Evolutionary conservation across 37 sponge, comb jelly and placozoan species (phyloP).

Genomic region (Beroe forskalii): DNA sequence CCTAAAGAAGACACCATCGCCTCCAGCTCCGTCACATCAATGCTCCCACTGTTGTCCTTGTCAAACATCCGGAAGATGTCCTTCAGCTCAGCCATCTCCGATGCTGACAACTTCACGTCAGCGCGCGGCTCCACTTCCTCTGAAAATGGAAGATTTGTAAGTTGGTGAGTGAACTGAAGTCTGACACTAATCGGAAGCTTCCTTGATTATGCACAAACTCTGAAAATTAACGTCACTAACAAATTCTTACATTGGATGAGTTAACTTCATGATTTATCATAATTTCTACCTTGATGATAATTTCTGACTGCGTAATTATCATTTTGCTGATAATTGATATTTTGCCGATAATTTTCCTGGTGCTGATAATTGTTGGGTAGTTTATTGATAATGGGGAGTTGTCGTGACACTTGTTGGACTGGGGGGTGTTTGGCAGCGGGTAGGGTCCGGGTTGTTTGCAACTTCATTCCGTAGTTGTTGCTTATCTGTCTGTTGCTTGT

Average conservation of each 20-base stretch:
- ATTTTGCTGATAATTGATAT: too few species aligned
- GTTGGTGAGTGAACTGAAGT: too few species aligned
- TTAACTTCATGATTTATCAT: too few species aligned
- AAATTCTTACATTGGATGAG: too few species aligned
- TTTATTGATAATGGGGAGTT: background rate
- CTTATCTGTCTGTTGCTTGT: background rate
- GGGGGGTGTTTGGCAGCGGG: background rate
- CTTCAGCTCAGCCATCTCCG: slow-evolving; percentile 20
- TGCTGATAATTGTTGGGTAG: too few species aligned
- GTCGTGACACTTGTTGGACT: background rate
- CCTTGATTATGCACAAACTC: too few species aligned
- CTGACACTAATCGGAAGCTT: too few species aligned
- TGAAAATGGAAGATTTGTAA: too few species aligned
- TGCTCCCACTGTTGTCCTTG: slow-evolving; percentile 34
- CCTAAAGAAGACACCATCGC: background rate
- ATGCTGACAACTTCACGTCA: slow-evolving; percentile 10
- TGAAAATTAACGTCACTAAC: too few species aligned
- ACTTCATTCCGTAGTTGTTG: background rate
- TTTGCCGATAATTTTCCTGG: too few species aligned
- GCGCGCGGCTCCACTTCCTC: background rate
- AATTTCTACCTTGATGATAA: too few species aligned
- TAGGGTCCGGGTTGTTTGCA: background rate
- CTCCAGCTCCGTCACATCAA: slow-evolving; percentile 13
- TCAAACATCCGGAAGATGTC: slow-evolving; percentile 46
- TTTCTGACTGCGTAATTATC: too few species aligned